Conservation (phyloP, 2,797 vertebrate species). For the Anguilla anguilla region DNA sequence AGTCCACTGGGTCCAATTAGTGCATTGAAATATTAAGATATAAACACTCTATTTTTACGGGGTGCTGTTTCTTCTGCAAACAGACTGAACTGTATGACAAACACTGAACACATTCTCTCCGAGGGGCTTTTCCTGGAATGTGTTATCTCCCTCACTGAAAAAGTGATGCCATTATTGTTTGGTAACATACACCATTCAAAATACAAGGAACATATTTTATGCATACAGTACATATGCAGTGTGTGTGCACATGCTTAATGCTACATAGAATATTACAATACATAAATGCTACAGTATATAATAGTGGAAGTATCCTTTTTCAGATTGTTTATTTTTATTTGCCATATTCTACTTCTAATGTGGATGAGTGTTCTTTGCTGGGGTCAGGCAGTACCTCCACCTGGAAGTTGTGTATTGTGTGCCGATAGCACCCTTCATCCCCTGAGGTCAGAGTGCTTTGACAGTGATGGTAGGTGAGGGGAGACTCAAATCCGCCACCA, state of each 20-base stretch:
- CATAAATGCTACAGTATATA: too few relatives aligned
- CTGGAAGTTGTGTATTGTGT: neutral
- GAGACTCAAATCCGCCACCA: too few relatives aligned
- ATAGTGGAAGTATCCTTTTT: too few relatives aligned
- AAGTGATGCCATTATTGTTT: neutral
- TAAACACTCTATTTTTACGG: neutral
- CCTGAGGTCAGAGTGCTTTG: neutral
- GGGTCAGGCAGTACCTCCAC: neutral
- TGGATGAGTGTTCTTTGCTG: neutral
- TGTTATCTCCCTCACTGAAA: neutral
- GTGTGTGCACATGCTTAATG: neutral
- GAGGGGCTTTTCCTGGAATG: neutral
- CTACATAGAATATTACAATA: too few relatives aligned
- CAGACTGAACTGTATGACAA: neutral
- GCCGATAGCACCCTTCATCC: neutral
- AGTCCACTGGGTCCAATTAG: conserved; percentile 17
- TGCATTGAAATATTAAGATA: conserved; percentile 4
- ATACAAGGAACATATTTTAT: neutral
- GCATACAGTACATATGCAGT: neutral
- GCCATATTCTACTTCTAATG: too few relatives aligned
- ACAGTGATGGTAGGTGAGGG: neutral
- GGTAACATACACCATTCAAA: neutral
- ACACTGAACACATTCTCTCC: neutral
- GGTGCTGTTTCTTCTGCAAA: neutral
- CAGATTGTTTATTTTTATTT: too few relatives aligned